A percentile compares a stretch with the other conserved stretches of the same genome.
Conservation (phyloP, 2,797 vertebrate genomes). For the Oophaga sylvatica region DNA sequence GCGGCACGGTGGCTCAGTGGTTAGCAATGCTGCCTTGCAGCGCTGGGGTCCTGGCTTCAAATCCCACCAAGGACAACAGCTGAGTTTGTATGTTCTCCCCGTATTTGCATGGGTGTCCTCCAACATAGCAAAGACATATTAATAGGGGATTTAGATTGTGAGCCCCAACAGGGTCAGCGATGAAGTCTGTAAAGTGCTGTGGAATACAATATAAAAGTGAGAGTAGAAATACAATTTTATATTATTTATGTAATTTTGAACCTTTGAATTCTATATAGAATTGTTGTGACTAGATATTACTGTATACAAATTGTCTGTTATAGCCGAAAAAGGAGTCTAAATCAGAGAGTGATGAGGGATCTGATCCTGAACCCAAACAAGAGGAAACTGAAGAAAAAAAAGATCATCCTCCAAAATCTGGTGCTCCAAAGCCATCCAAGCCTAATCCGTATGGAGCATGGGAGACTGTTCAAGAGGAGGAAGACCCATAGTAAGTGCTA, state of each 20-base stretch:
- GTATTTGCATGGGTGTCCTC: no score
- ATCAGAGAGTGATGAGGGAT: conserved; percentile 65
- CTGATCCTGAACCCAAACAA: conserved; percentile 68
- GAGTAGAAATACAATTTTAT: not conserved
- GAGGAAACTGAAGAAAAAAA: conserved; percentile 51
- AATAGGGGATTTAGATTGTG: no score
- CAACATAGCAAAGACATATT: no score
- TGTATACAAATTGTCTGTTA: not conserved
- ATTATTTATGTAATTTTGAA: not conserved
- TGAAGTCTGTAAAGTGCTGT: no score
- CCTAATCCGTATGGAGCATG: conserved; percentile 86
- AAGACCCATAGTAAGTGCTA: conserved; percentile 70
- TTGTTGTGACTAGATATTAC: not conserved
- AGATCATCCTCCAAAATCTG: not conserved
- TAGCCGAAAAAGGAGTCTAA: conserved; percentile 67
- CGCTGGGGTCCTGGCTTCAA: no score
- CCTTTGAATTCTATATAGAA: not conserved
- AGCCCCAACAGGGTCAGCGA: no score
- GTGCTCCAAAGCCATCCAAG: conserved; percentile 68
- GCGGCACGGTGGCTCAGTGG: no score
- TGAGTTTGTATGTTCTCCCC: no score
- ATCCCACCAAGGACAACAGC: no score
- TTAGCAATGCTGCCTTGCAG: no score
- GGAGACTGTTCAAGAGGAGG: conserved; percentile 80
- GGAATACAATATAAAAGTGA: not conserved